Percentiles rank a stretch among this genome's conserved stretches.
Evolutionary conservation across 2,113 vertebrate species (phyloP).

Genomic region (Hemiscyllium ocellatum): DNA sequence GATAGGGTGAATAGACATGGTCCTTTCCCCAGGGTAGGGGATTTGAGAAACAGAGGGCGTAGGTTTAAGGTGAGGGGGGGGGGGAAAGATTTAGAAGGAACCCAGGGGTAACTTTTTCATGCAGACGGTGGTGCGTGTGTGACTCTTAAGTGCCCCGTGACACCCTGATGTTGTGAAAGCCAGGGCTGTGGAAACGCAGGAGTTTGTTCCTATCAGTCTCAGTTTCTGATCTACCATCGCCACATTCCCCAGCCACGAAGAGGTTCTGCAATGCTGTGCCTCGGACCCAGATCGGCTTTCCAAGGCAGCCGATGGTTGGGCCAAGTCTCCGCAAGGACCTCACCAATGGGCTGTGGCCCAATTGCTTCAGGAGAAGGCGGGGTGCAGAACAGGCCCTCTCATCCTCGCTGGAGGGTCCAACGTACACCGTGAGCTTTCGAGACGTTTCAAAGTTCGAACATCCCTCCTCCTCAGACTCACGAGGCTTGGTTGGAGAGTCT

Average conservation of each 20-base stretch:
- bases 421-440: neutral
- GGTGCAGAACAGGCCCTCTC: too few relatives aligned
- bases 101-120: neutral
- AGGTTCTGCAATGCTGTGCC: neutral
- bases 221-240: neutral
- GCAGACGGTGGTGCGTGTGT: too few relatives aligned
- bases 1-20: too few relatives aligned
- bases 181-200: neutral
- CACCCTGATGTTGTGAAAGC: neutral
- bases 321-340: too few relatives aligned
- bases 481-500: neutral
- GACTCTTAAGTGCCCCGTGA: too few relatives aligned
- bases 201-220: neutral
- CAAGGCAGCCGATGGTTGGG: neutral
- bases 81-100: too few relatives aligned
- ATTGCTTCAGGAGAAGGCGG: neutral
- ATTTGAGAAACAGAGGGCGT: too few relatives aligned
- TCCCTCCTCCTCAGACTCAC: neutral
- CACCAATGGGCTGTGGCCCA: neutral
- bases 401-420: too few relatives aligned
- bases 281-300: neutral
- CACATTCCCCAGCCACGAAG: neutral
- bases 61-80: too few relatives aligned
- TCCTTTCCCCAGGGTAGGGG: too few relatives aligned
- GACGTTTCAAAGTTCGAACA: neutral